These are phyloP conservation scores for Vulpes ferrilata DNA, from an alignment of 2,113 vertebrate species.

Conservation along the genomic window DNA sequence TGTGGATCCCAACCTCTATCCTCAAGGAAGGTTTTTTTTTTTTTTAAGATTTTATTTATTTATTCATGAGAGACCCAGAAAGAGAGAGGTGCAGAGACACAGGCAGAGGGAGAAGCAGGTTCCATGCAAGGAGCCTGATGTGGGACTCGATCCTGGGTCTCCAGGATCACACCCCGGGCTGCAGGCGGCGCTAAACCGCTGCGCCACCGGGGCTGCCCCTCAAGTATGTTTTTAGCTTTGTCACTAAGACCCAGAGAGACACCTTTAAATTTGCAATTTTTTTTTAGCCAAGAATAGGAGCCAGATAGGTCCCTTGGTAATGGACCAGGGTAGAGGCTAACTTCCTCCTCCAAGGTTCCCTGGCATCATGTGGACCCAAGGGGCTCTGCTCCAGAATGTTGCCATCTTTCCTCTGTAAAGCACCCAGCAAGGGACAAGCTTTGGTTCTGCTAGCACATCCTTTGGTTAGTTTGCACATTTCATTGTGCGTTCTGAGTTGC, in stretches of 20 bases:
- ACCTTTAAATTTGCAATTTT: neutral
- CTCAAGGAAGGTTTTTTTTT: neutral
- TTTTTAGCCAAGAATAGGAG: slow-evolving; percentile 29
- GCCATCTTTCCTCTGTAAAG: neutral
- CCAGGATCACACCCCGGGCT: too few relatives aligned
- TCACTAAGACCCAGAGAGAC: neutral
- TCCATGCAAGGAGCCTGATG: too few relatives aligned
- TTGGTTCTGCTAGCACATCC: neutral
- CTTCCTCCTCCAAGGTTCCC: neutral
- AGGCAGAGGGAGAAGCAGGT: too few relatives aligned
- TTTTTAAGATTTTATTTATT: too few relatives aligned
- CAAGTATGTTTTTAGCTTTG: neutral
- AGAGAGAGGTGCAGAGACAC: too few relatives aligned
- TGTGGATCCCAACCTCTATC: slow-evolving; percentile 65
- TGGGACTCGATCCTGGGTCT: too few relatives aligned
- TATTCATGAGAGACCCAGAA: too few relatives aligned
- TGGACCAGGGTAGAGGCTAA: neutral
- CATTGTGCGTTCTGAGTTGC: neutral
- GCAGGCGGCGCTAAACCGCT: too few relatives aligned
- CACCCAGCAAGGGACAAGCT: neutral
- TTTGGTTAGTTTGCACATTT: neutral
- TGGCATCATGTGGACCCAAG: neutral
- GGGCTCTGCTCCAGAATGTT: neutral
- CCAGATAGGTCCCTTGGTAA: neutral
- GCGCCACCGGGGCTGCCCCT: neutral